A percentile compares a stretch with the other conserved stretches of the same genome.
Evolutionary conservation across 2,113 vertebrate species (phyloP).

Genomic region (Tympanuchus pallidicinctus): DNA sequence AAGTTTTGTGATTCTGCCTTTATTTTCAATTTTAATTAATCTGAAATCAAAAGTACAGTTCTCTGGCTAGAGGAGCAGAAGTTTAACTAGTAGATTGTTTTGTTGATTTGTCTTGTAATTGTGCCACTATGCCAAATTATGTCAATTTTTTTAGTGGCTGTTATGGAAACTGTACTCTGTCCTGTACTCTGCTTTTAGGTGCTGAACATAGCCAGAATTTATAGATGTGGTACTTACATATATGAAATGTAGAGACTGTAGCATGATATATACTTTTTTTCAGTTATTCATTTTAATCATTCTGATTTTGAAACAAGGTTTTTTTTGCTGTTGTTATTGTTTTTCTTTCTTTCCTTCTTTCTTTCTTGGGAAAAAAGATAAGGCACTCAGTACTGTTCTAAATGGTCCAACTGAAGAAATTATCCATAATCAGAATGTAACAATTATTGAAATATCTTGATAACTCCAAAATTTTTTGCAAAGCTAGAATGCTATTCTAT

Average conservation of each 20-base stretch:
- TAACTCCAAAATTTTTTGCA: neutral
- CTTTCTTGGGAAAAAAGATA: neutral
- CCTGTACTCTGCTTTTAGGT: neutral
- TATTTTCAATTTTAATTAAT: neutral
- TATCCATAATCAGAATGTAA: neutral
- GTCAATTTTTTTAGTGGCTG: neutral
- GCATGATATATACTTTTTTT: neutral
- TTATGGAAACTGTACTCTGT: rapidly evolving
- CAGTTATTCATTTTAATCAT: neutral
- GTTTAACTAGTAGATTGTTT: neutral
- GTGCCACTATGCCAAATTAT: neutral
- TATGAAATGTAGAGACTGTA: neutral
- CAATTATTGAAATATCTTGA: neutral
- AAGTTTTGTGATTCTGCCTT: neutral
- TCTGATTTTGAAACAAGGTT: neutral
- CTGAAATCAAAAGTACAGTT: neutral
- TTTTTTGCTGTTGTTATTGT: neutral
- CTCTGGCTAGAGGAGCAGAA: neutral
- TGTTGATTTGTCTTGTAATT: neutral
- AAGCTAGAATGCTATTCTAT: neutral
- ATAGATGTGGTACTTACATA: neutral
- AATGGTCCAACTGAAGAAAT: neutral
- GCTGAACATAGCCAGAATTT: neutral
- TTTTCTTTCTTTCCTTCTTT: neutral
- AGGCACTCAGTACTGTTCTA: neutral